These are phyloP conservation scores for Melanerpes formicivorus DNA, from an alignment of 2,113 vertebrate species.

Conservation along the genomic window DNA sequence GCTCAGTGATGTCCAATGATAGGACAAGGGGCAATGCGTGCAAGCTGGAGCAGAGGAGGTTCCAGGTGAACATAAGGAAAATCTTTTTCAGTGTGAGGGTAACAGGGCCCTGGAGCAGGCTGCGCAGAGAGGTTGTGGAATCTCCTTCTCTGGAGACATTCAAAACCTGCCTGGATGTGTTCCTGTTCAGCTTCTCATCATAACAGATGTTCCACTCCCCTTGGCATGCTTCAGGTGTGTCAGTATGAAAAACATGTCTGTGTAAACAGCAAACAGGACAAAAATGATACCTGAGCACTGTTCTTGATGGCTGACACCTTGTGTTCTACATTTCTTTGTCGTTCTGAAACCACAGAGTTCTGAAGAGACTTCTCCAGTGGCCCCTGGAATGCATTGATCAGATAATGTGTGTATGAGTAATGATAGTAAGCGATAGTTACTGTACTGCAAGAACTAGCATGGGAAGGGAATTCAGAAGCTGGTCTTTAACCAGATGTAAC, in stretches of 20 bases:
- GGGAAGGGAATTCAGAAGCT: not conserved
- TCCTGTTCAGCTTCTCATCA: too few relatives aligned
- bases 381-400: constrained; percentile 77
- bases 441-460: not conserved
- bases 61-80: too few relatives aligned
- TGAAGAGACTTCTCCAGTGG: constrained; percentile 92
- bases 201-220: too few relatives aligned
- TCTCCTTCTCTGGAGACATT: too few relatives aligned
- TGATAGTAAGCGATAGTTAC: not conserved
- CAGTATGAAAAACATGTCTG: not conserved
- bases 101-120: too few relatives aligned
- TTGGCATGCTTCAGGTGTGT: not conserved
- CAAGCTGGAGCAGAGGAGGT: too few relatives aligned
- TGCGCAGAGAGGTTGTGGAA: too few relatives aligned
- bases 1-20: too few relatives aligned
- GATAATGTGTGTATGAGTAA: not conserved
- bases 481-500: not conserved
- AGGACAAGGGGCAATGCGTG: too few relatives aligned
- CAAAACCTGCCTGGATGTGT: too few relatives aligned
- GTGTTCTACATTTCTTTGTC: constrained; percentile 90
- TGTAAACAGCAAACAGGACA: not conserved
- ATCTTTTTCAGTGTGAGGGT: too few relatives aligned
- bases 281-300: constrained; percentile 85
- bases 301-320: constrained; percentile 88
- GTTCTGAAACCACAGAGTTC: constrained; percentile 86